These are phyloP conservation scores for Strigamia transsilvanica DNA, from an alignment of 2,888 invertebrate genomes.

Conservation along the genomic window DNA sequence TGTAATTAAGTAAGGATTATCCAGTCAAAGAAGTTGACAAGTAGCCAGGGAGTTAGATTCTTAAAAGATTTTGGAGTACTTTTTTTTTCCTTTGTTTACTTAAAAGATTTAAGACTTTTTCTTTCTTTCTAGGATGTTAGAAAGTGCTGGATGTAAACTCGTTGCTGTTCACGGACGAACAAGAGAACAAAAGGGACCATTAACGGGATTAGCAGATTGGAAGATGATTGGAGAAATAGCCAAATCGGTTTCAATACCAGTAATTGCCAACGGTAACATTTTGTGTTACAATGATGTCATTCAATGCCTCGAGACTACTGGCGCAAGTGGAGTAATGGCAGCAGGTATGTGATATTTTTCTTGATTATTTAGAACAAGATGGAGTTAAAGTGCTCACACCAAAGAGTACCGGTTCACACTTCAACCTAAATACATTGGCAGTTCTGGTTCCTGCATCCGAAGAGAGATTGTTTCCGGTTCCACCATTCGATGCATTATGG, in stretches of 20 bases:
- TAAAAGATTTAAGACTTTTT: not conserved
- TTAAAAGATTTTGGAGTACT: not conserved
- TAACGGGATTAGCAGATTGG: slow-evolving; percentile 68
- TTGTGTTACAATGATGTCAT: slow-evolving; percentile 66
- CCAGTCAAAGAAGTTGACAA: slow-evolving; percentile 18
- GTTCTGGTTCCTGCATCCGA: no score
- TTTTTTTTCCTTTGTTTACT: not conserved
- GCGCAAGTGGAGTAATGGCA: slow-evolving; percentile 77
- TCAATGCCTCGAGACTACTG: slow-evolving; percentile 61
- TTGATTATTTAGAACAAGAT: no score
- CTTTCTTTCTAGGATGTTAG: slow-evolving; percentile 62
- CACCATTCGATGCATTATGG: no score
- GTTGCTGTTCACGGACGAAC: slow-evolving; percentile 68
- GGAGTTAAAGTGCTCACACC: no score
- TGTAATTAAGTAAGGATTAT: slow-evolving; percentile 29
- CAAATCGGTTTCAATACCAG: slow-evolving; percentile 66
- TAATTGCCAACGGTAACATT: slow-evolving; percentile 69
- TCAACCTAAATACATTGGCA: no score
- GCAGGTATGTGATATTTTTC: slow-evolving; percentile 27
- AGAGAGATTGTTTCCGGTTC: no score
- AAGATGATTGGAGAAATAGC: slow-evolving; percentile 65
- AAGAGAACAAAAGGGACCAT: slow-evolving; percentile 66
- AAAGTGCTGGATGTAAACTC: slow-evolving; percentile 65
- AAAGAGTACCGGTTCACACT: no score
- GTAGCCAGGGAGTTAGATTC: not conserved